These are phyloP conservation scores for Synanceia verrucosa DNA, from an alignment of 2,797 vertebrate genomes.

Conservation along the genomic window DNA sequence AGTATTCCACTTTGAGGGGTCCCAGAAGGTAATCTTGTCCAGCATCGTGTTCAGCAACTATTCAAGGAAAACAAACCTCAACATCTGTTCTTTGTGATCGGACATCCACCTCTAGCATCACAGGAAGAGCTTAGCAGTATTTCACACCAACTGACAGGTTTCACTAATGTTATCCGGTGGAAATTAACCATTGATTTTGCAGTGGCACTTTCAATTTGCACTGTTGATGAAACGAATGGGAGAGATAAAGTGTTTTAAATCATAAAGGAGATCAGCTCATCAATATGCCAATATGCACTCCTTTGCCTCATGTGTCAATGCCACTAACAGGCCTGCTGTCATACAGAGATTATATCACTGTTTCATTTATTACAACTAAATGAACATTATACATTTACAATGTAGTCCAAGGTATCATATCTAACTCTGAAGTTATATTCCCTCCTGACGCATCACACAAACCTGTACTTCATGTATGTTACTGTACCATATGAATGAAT, in stretches of 20 bases:
- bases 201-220: constrained; percentile 54
- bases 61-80: constrained; percentile 4
- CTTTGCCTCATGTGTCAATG: constrained; percentile 13
- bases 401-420: too few species aligned
- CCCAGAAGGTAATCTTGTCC: neutral
- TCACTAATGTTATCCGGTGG: constrained; percentile 73
- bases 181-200: constrained; percentile 80
- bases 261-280: constrained; percentile 70
- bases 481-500: too few species aligned
- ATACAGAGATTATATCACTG: neutral
- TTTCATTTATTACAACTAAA: neutral
- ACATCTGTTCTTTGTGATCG: constrained; percentile 25
- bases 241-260: constrained; percentile 75
- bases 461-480: too few species aligned
- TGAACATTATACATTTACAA: neutral
- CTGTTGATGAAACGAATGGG: constrained; percentile 68
- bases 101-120: constrained; percentile 15
- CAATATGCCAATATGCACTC: constrained; percentile 52
- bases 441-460: too few species aligned
- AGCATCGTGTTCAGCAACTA: neutral
- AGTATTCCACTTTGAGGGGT: neutral
- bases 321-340: neutral
- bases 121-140: constrained; percentile 31
- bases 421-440: too few species aligned
- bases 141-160: constrained; percentile 63